Evolutionary conservation across 2,113 vertebrate genomes (phyloP).

Genomic region (Crotalus helleri): DNA sequence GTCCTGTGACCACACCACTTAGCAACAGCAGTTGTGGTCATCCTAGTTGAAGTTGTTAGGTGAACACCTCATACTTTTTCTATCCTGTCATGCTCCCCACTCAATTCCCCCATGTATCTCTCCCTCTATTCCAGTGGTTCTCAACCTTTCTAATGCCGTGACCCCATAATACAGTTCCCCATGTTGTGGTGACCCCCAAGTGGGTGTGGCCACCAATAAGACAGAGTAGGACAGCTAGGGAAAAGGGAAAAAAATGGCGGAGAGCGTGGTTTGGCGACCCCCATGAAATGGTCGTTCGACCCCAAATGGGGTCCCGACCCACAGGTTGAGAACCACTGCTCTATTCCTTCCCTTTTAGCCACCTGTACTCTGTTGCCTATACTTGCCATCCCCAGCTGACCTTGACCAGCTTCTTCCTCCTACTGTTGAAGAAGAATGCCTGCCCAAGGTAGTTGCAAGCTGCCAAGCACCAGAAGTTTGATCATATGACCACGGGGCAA

Average conservation of each 20-base stretch:
- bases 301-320: too few species aligned
- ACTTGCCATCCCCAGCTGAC: not conserved
- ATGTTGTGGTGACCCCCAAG: too few species aligned
- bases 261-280: too few species aligned
- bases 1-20: not conserved
- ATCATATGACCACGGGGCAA: not conserved
- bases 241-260: too few species aligned
- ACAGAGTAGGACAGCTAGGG: too few species aligned
- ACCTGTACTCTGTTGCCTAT: not conserved
- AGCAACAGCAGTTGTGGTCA: not conserved
- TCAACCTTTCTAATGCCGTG: too few species aligned
- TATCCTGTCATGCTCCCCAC: not conserved
- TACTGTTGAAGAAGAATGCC: not conserved
- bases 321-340: too few species aligned
- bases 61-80: not conserved
- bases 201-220: too few species aligned
- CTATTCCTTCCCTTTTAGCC: not conserved
- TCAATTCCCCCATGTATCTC: not conserved
- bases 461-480: not conserved
- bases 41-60: not conserved
- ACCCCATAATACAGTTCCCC: too few species aligned
- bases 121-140: not conserved
- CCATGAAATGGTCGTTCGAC: too few species aligned
- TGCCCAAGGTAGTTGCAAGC: not conserved
- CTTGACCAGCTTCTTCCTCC: not conserved